Evolutionary conservation across 2,888 invertebrate species (phyloP).

Genomic region (Cantharis lateralis): DNA sequence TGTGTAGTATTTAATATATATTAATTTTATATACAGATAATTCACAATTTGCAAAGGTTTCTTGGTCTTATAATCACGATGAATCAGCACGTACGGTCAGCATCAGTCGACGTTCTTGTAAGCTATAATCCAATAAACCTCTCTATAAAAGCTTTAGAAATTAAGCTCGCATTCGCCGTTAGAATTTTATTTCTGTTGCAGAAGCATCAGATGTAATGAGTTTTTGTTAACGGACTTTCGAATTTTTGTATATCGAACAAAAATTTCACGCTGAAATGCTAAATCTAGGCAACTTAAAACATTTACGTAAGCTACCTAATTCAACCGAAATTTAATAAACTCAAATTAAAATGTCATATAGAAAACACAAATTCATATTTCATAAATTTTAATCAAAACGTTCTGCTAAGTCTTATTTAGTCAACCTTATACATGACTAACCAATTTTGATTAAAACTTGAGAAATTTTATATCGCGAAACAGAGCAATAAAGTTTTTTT

Average conservation of each 20-base stretch:
- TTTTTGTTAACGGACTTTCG: neutral
- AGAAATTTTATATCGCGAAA: neutral
- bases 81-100: constrained; percentile 16
- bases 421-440: neutral
- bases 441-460: neutral
- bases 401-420: neutral
- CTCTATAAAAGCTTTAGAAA: constrained; percentile 16
- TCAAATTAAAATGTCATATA: neutral
- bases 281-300: neutral
- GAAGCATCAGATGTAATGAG: constrained; percentile 1
- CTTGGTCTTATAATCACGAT: constrained; percentile 6
- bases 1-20: neutral
- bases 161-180: constrained; percentile 7
- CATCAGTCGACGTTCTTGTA: constrained; percentile 2
- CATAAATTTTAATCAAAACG: neutral
- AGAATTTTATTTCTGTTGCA: neutral
- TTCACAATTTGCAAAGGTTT: neutral
- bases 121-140: constrained; percentile 15
- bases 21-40: neutral
- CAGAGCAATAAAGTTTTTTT: neutral
- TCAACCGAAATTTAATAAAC: neutral
- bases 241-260: neutral
- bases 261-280: neutral
- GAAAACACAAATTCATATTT: neutral
- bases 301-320: neutral